Base-by-base conservation (phyloP, 2,888 invertebrate species). In the Pterobdella sp. region DNA sequence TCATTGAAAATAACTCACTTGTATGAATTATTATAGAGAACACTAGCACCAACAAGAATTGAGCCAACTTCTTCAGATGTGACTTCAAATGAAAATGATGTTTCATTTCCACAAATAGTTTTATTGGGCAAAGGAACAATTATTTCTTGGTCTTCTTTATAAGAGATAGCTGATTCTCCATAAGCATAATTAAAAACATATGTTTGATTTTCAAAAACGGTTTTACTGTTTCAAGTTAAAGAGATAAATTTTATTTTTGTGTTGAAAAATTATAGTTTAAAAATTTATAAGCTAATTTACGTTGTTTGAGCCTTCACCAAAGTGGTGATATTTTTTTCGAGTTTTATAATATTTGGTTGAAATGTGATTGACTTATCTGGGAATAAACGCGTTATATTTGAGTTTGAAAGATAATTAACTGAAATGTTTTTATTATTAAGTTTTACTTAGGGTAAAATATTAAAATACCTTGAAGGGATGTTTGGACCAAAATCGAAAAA, bases 21-120 rank as follows among this genome's bases (percentile, higher is more conserved):
- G 26, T 26, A 56, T 26, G 60, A 56, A 14, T 56, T 4, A 26
- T 56, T 56, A 4, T n/a, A 26, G 60, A 56, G 26, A n/a, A 56
- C 14, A 56, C 80, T 79, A 7, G 81, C 60, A 7, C 81, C 81
- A 7, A 82, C 73, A 29, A 76, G 79, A 14, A 81, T 65, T 75
- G 80, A 79, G 31, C 82, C 82, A 32, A 79, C 79, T 70, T 78
- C 77, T 1, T 73, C 35, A 22, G 63, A 74, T 65, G 73, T 77
- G 7, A 81, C 68, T 10, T 74, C 75, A 42, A 81, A 73, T 32
- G 72, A 29, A 29, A 34, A 14, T 14, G 52, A 4, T 10, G 32
- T 32, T 26, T 22, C 56, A n/a, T 35, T 68, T 3, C 14, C 67
- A 26, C 60, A 56, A 3, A 56, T 14, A 3, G 60, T 56, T 22